Evolutionary conservation across 2,888 invertebrate species (phyloP), one percentile per base, ranked within the genome.

Genomic region (Coenonympha glycerion): DNA sequence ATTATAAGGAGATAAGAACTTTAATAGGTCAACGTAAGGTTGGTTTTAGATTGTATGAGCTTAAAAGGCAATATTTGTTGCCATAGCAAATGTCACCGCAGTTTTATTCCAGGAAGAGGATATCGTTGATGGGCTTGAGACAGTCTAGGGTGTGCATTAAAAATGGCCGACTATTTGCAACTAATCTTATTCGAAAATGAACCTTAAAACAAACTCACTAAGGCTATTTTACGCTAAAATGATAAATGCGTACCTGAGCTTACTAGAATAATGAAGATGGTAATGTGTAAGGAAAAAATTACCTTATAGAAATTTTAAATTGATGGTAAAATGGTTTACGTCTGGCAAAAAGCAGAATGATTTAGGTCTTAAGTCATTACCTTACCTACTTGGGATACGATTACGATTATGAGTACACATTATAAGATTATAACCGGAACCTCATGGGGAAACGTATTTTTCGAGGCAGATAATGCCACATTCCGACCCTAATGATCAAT

Each of bases 121-220:
- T 58, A 56, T 53, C 56, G 59, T 60, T 64, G 65, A 71, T 69
- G 65, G 62, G 39, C 56, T 58, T 50, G 56, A 64, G 62, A 64
- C 70, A 65, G 72, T 72, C 75, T 77, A 74, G 70, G 65, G 66
- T 70, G 69, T 66, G 65, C 74, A 75, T 75, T 73, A 74, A 70
- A 70, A 64, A 55, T 55, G 58, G 49, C 49, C 44, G 49, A 34
- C 45, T 24, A 18, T 34, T 24, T 34, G 18, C 16, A 2, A 33
- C 9, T 18, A 13, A 18, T 30, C 5, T 33, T 34, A 16, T 24
- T 24, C 1, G 13, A 51, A 22, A 47, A 8, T 33, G 15, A 26
- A 9, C 34, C 45, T 26, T 55, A 49, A 11, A 1, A 1, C 6
- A 21, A 11, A 11, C 1, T 3, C 9, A 44, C 49, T 56, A 47